phyloP scores from a whole-genome alignment of 2,797 vertebrate genomes.

The Cossypha caffra region DNA sequence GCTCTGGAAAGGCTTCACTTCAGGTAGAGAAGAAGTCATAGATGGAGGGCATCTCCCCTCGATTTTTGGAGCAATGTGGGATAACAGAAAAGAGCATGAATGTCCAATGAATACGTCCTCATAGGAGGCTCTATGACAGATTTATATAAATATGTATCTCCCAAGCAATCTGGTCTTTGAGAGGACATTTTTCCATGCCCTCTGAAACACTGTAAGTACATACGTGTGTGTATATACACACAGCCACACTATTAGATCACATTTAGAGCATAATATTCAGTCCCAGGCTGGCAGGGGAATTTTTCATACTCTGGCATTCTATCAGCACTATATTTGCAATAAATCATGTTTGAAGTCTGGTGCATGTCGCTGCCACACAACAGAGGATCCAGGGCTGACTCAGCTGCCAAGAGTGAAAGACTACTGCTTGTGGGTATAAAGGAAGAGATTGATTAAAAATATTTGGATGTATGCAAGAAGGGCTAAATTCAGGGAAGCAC shows the following conservation, averaged over 20 bases:
- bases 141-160: neutral
- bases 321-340: neutral
- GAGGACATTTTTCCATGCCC: neutral
- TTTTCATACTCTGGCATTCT: neutral
- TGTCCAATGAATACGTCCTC: neutral
- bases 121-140: neutral
- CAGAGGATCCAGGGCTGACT: neutral
- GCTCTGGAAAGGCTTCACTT: neutral
- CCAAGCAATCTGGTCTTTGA: neutral
- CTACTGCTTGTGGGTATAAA: neutral
- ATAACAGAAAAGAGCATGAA: neutral
- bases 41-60: neutral
- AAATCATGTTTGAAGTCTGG: neutral
- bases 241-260: neutral
- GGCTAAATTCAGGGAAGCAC: neutral
- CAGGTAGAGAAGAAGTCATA: neutral
- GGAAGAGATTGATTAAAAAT: neutral
- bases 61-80: neutral
- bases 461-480: neutral
- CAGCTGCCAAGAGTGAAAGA: neutral
- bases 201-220: neutral
- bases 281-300: neutral
- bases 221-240: neutral
- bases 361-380: fast-evolving
- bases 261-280: neutral